Evolutionary conservation across 2,113 vertebrate genomes (phyloP), one percentile per base, ranked within the genome.

Genomic region (Leptobrachium ailaonicum): DNA sequence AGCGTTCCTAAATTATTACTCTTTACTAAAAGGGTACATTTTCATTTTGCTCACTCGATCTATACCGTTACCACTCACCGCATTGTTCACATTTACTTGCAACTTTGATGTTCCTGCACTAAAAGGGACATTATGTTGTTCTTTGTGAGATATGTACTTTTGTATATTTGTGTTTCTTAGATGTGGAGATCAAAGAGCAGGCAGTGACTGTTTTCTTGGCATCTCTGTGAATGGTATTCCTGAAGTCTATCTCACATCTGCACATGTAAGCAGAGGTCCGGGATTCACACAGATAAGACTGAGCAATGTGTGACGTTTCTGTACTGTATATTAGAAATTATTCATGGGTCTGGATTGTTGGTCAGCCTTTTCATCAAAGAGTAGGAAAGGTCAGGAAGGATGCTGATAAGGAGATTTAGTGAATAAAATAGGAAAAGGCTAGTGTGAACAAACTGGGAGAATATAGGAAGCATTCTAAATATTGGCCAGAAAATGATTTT

Each of bases 121-220:
- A 67, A 74, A 80, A 40, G 47, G 41, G 71, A 73, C 66, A 80
- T 40, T 45, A 58, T 41, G 50, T 45, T 67, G 58, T 74, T 9
- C 64, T 73, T 14, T 20, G 14, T 20, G 6, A 45, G 53, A 58
- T 14, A n/a, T 42, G 41, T n/a, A 79, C 7, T 64, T 63, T 56
- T 73, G 63, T 80, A 73, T 80, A 73, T 72, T 77, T 77, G 58
- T 10, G 73, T 80, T 74, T 53, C 43, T 80, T 62, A 80, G 78
- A 80, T 73, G 62, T 80, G n/a, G 47, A 73, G 78, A 80, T 80
- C 78, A 80, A 80, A 80, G 72, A 44, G 41, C 10, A 43, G 13
- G 70, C 20, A 9, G 47, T 60, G 53, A 66, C 67, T 80, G 78
- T 80, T 67, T 74, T 71, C 68, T 50, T 20, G 41, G 12, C 42